A percentile compares a stretch with the other conserved stretches of the same genome.
These are phyloP conservation scores for Alligator sinensis DNA, from an alignment of 2,113 vertebrate species.

Conservation along the genomic window DNA sequence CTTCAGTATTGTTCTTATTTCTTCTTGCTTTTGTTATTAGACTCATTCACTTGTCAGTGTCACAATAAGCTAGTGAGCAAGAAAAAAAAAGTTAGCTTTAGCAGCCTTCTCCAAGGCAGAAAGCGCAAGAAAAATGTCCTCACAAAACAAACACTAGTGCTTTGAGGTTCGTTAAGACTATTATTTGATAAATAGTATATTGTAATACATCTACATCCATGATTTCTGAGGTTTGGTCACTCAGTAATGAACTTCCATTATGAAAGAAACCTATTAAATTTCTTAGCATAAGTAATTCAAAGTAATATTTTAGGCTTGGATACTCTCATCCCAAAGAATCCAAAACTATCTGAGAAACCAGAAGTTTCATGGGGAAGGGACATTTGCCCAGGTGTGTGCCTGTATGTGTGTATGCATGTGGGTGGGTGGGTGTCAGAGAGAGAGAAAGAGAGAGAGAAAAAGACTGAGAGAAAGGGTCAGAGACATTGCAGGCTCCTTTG, in stretches of 20 bases:
- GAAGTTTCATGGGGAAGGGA: background rate
- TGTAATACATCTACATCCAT: background rate
- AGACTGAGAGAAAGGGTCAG: background rate
- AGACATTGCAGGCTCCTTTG: background rate
- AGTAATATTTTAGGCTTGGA: background rate
- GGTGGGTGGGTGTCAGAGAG: no score
- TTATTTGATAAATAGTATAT: background rate
- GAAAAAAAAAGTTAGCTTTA: background rate
- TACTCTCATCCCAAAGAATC: background rate
- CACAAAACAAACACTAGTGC: background rate
- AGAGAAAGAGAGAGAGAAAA: no score
- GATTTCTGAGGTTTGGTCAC: background rate
- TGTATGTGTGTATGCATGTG: background rate
- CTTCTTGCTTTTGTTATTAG: conserved; percentile 30
- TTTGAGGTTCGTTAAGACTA: background rate
- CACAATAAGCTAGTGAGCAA: conserved; percentile 1
- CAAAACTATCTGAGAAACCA: background rate
- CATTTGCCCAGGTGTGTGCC: fast-evolving
- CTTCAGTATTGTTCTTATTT: conserved; percentile 21
- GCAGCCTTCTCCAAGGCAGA: background rate
- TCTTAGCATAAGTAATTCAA: background rate
- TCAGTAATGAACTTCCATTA: background rate
- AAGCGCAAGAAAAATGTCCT: background rate
- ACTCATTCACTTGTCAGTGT: conserved; percentile 36
- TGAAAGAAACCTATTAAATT: background rate